phyloP scores from a whole-genome alignment of 2,113 vertebrate species.

The Xenus cinereus region DNA sequence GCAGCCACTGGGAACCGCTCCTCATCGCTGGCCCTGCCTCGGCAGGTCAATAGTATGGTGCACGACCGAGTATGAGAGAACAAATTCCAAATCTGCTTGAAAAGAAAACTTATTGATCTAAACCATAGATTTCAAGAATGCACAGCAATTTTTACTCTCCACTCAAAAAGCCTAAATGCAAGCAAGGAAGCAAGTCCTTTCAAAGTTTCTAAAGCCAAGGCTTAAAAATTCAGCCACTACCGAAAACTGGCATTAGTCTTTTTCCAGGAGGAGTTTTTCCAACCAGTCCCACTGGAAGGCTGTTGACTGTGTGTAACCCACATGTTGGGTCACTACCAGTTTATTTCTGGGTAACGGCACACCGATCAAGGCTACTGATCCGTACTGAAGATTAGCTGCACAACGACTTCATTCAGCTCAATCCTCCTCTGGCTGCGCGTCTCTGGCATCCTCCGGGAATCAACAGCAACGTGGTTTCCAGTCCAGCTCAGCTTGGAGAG shows the following conservation, averaged over 20 bases:
- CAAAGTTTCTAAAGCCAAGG: not conserved
- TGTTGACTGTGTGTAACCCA: rapidly evolving
- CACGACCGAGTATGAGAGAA: not conserved
- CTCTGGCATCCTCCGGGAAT: not conserved
- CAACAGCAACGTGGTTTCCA: not conserved
- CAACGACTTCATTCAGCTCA: not conserved
- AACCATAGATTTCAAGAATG: not conserved
- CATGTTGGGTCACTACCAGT: not conserved
- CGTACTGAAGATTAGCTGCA: not conserved
- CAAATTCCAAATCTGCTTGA: not conserved
- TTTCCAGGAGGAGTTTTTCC: not conserved
- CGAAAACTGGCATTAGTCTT: not conserved
- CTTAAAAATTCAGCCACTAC: not conserved
- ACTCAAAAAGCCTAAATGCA: not conserved
- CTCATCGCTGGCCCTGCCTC: not conserved
- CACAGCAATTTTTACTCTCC: not conserved
- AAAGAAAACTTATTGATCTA: not conserved
- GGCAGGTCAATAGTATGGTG: rapidly evolving
- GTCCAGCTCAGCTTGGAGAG: not conserved
- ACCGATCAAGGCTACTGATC: rapidly evolving
- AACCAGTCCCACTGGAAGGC: not conserved
- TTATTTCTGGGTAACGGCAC: not conserved
- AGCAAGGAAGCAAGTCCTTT: not conserved
- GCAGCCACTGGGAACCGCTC: not conserved
- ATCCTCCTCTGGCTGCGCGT: not conserved